phyloP scores from a whole-genome alignment of 2,888 invertebrate genomes.

The Xestia sexstrigata region DNA sequence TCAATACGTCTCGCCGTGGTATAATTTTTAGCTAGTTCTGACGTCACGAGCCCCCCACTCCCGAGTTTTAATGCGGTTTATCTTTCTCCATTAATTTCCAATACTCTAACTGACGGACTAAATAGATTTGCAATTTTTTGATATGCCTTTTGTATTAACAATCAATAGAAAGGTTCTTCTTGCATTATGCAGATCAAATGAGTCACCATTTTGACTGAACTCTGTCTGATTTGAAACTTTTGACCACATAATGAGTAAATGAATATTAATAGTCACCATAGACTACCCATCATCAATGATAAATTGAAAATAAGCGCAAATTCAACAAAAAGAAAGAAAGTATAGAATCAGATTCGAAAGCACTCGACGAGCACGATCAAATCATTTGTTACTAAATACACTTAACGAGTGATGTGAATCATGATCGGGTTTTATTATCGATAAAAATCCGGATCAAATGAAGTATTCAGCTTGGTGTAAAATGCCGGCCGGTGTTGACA shows the following conservation, averaged over 20 bases:
- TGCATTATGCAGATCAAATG: neutral
- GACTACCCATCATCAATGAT: constrained; percentile 43
- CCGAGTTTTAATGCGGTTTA: no score
- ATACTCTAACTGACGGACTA: no score
- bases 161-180: neutral
- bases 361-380: constrained; percentile 73
- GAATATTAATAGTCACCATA: constrained; percentile 55
- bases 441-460: constrained; percentile 91
- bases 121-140: no score
- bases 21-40: no score
- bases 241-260: constrained; percentile 20
- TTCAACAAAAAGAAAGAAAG: constrained; percentile 71
- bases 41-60: no score
- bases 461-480: constrained; percentile 88
- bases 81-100: no score
- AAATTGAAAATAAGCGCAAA: constrained; percentile 58
- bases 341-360: constrained; percentile 65
- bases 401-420: constrained; percentile 89
- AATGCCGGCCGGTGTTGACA: constrained; percentile 88
- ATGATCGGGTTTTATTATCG: constrained; percentile 87
- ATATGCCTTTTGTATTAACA: neutral
- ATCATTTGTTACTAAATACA: constrained; percentile 88
- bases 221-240: neutral
- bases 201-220: neutral
- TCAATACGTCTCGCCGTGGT: no score